These are phyloP conservation scores for Oncopeltus fasciatus DNA, from an alignment of 1,140 invertebrate species.

Conservation along the genomic window DNA sequence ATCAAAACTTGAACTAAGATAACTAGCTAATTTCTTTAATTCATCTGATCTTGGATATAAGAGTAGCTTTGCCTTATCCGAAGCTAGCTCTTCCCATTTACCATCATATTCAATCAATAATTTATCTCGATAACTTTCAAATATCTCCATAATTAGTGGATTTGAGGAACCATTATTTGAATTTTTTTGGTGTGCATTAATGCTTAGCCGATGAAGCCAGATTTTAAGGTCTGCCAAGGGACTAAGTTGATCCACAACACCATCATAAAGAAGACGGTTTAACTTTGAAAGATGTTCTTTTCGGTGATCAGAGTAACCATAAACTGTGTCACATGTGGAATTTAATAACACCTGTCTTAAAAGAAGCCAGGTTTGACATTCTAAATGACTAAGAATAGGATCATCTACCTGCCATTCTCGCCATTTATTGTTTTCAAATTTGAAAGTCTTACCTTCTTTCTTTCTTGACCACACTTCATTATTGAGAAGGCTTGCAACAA, in stretches of 20 bases:
- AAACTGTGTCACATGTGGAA: constrained; percentile 59
- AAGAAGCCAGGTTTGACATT: constrained; percentile 20
- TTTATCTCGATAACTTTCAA: constrained; percentile 38
- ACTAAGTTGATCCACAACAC: constrained; percentile 55
- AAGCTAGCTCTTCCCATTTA: constrained; percentile 41
- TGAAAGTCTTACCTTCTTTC: constrained; percentile 36
- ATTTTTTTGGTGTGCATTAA: constrained; percentile 26
- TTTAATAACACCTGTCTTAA: constrained; percentile 35
- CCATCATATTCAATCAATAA: constrained; percentile 33
- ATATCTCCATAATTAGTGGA: constrained; percentile 39
- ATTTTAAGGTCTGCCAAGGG: constrained; percentile 55
- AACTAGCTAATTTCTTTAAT: constrained; percentile 35
- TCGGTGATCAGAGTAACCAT: constrained; percentile 47
- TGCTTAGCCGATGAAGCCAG: constrained; percentile 41
- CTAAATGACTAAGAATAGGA: constrained; percentile 3
- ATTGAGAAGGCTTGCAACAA: constrained; percentile 50
- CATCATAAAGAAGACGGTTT: constrained; percentile 44
- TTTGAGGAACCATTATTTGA: no score
- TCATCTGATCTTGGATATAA: constrained; percentile 33
- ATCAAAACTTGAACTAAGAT: constrained; percentile 35
- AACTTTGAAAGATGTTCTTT: constrained; percentile 26
- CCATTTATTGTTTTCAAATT: constrained; percentile 31
- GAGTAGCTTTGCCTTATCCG: constrained; percentile 36
- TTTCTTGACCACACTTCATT: constrained; percentile 49
- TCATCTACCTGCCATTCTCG: constrained; percentile 1